Evolutionary conservation across 2,888 invertebrate species (phyloP), one percentile per base, ranked within the genome.

Genomic region (Uloborus plumipes): DNA sequence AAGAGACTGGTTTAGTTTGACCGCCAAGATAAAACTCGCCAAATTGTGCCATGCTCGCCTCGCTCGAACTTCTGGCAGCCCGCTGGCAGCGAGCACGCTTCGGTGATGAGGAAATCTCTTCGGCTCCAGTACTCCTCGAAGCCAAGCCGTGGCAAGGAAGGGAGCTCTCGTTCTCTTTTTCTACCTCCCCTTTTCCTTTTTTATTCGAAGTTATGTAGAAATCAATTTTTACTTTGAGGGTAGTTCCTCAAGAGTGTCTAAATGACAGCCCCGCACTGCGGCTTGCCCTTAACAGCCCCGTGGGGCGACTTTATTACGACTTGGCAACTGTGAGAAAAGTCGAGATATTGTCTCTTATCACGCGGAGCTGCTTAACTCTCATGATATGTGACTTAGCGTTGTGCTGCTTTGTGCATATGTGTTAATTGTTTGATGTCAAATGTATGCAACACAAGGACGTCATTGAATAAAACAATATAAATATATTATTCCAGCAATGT

Each of bases 171-270:
- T 53, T 39, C 55, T 70, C 51, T 51, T 62, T 18, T 59, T 58
- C 70, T 62, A 26, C 18, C 55, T 58, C 64, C 65, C 39, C 62
- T 15, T 13, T 31, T 70, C n/a, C n/a, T 47, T 39, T 51, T 53
- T 49, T 66, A 39, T 53, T n/a, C 67, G 22, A 31, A 65, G 62
- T 73, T 66, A 69, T 69, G 69, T 67, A 73, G 67, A 73, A 80
- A 73, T 80, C 79, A 80, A 69, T 80, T 73, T 64, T 58, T 72
- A 49, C 64, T 39, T 39, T 39, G 39, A 39, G 39, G 39, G 1
- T 11, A 39, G 39, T 39, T 39, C 11, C 9, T 39, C 39, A 39
- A 39, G 39, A 39, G 39, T 39, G 39, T 39, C 39, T 39, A 50
- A 50, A 22, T 66, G 49, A 39, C 58, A 58, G 53, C 49, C 47